Evolutionary conservation across 2,888 invertebrate species (phyloP).

Genomic region (Latheticus oryzae): DNA sequence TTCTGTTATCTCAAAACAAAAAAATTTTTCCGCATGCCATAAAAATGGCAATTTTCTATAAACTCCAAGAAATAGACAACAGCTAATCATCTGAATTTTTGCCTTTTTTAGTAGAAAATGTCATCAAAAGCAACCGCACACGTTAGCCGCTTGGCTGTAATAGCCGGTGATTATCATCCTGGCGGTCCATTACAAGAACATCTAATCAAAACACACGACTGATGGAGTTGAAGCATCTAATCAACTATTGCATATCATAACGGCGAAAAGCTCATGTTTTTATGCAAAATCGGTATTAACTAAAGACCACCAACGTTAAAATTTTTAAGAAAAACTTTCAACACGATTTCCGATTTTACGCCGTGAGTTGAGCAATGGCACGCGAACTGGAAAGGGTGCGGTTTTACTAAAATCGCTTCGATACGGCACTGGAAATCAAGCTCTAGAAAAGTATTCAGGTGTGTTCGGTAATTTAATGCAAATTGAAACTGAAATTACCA

Average conservation of each 20-base stretch:
- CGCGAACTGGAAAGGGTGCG: too few relatives aligned
- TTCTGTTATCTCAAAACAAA: too few relatives aligned
- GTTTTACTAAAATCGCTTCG: slow-evolving; percentile 2
- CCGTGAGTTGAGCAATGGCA: background rate
- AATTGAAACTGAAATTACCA: slow-evolving; percentile 31
- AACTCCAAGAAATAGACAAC: too few relatives aligned
- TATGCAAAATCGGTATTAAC: slow-evolving; percentile 29
- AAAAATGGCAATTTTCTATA: too few relatives aligned
- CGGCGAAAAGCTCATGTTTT: slow-evolving; percentile 23
- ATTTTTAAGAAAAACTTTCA: slow-evolving; percentile 7
- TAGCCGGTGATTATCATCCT: slow-evolving; percentile 38
- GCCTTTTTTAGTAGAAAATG: slow-evolving; percentile 3
- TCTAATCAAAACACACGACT: slow-evolving; percentile 38
- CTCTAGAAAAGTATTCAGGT: slow-evolving; percentile 12
- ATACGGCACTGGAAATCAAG: slow-evolving; percentile 7
- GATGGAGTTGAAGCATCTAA: slow-evolving; percentile 25
- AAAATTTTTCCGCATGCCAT: too few relatives aligned
- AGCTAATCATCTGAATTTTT: background rate
- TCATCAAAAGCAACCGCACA: slow-evolving; percentile 9
- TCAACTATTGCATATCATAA: slow-evolving; percentile 20
- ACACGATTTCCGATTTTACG: background rate
- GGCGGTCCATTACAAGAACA: slow-evolving; percentile 38
- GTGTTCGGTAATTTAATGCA: slow-evolving; percentile 27
- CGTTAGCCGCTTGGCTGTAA: slow-evolving; percentile 7
- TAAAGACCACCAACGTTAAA: slow-evolving; percentile 30